Base-by-base conservation (phyloP, 1,140 invertebrate species). In the Drosophila novamexicana region DNA sequence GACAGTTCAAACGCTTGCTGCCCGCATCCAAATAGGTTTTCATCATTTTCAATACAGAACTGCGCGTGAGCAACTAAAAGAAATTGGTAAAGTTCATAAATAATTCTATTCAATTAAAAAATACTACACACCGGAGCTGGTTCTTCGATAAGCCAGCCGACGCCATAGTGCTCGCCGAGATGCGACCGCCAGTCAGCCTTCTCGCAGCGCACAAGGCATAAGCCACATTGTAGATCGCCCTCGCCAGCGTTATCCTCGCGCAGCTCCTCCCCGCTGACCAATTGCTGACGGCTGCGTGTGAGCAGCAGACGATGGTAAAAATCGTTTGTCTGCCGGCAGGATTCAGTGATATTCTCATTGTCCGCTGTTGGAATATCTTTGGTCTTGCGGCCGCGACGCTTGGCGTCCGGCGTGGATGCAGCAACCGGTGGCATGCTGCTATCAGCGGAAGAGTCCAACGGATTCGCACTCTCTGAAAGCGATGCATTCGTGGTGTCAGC, bases 161-260 rank as follows among this genome's bases (percentile, higher is more conserved):
- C 71, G 44, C 91, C 91, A 54, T 92, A 92, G 53, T 92, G 91
- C 37, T 78, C 68, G 1, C 34, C 36, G 1, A 91, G 37, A 62
- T 92, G 91, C 0, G 1, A 1, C 10, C 50, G 39, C 84, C 81
- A 92, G 12, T 59, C 12, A 0, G 37, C 18, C 16, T 62, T 39
- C 1, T 54, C 58, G 18, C 56, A 75, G 4, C 79, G 76, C 6
- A 45, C 65, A 8, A 91, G 50, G 52, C 91, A 92, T 22, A 92
- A 44, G 7, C 91, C 91, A 67, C 91, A 92, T 29, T 90, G 75
- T 6, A 75, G 10, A 0, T 49, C 34, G 2, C 79, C 82, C 7
- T 52, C n/a, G 5, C 77, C 79, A 7, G 53, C 39, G 0, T 73
- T 79, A 7, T 88, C 54, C 1, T 66, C 45, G 0, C 76, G 78